Conservation (phyloP, 2,113 vertebrate species). For the Prochilodus magdalenae region DNA sequence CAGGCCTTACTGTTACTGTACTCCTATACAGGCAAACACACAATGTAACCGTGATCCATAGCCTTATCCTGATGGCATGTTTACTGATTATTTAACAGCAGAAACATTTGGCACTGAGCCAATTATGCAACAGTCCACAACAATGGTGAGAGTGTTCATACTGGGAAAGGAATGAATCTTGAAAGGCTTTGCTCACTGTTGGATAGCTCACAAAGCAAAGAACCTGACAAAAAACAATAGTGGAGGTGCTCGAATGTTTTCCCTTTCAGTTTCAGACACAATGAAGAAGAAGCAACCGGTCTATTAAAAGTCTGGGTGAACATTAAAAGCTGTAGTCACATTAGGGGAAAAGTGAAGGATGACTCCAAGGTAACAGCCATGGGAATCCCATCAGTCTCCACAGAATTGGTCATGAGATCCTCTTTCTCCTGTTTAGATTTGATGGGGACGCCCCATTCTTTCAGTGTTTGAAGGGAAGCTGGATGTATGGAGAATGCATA, state of each 20-base stretch:
- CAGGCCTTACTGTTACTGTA: neutral
- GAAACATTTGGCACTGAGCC: neutral
- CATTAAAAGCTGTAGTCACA: neutral
- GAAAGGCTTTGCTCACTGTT: neutral
- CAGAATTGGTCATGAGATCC: neutral
- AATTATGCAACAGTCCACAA: neutral
- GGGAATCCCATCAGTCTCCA: conserved; percentile 26
- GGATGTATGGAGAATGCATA: conserved; percentile 37
- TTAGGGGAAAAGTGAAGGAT: conserved; percentile 20
- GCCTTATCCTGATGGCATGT: neutral
- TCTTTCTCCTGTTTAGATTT: conserved; percentile 2
- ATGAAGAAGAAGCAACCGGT: neutral
- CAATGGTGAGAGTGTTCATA: conserved; percentile 7
- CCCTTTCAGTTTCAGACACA: neutral
- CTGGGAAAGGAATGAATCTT: neutral
- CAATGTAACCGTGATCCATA: neutral
- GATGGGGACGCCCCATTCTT: conserved; percentile 2
- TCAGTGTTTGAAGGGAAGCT: conserved; percentile 5
- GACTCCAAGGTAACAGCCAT: conserved; percentile 34
- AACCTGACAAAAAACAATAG: neutral
- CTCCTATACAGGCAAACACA: neutral
- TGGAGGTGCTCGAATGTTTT: neutral
- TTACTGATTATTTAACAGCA: conserved; percentile 7
- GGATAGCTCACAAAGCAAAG: neutral
- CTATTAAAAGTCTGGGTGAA: conserved; percentile 14